phyloP scores from a whole-genome alignment of 2,888 invertebrate genomes.

The Heliconius charithonia region DNA sequence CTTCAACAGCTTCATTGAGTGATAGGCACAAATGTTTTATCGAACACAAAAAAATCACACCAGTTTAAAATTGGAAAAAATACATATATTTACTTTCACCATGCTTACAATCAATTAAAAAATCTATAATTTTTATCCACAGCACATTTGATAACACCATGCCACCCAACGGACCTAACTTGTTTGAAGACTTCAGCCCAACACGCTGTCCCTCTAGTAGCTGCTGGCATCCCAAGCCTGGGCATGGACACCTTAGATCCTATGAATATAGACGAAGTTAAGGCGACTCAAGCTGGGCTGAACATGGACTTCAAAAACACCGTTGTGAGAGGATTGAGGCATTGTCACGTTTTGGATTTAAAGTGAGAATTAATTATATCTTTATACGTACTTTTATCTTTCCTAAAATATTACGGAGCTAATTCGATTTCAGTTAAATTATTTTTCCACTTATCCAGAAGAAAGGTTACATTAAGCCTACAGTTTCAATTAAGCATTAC shows the following conservation, averaged over 20 bases:
- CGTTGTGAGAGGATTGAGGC: slow-evolving; percentile 63
- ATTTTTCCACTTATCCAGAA: too few relatives aligned
- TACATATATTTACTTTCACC: not conserved
- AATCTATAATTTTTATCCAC: slow-evolving; percentile 39
- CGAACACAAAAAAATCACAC: not conserved
- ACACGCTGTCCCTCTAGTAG: slow-evolving; percentile 61
- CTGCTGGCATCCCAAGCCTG: slow-evolving; percentile 64
- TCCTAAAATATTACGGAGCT: not conserved
- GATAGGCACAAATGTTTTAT: too few relatives aligned
- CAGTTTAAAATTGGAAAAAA: not conserved
- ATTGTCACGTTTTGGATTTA: slow-evolving; percentile 61
- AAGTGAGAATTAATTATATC: slow-evolving; percentile 56
- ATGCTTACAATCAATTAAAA: not conserved
- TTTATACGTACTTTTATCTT: not conserved
- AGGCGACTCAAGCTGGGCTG: slow-evolving; percentile 65
- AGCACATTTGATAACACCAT: slow-evolving; percentile 69
- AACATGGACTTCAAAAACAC: slow-evolving; percentile 70
- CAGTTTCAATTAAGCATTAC: too few relatives aligned
- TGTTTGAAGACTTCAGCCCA: slow-evolving; percentile 66
- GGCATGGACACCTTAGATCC: slow-evolving; percentile 67
- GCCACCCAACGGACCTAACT: slow-evolving; percentile 56
- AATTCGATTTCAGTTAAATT: too few relatives aligned
- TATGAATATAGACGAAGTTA: slow-evolving; percentile 61
- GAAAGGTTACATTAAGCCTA: too few relatives aligned
- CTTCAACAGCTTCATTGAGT: too few relatives aligned